Conservation (phyloP, 2,113 vertebrate species). For the Ondatra zibethicus region DNA sequence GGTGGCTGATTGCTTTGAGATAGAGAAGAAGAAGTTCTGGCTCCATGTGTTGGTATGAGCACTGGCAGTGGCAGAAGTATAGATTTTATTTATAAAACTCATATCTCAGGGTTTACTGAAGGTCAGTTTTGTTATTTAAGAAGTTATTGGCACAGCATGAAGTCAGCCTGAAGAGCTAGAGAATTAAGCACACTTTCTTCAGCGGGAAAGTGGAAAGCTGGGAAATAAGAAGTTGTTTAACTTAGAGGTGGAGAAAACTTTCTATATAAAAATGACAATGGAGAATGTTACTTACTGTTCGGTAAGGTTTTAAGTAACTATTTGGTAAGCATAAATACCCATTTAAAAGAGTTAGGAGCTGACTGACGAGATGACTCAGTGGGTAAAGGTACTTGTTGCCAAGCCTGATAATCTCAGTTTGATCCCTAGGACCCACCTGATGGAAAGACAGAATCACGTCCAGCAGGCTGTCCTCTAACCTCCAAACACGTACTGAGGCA, state of each 20-base stretch:
- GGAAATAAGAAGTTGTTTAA: constrained; percentile 24
- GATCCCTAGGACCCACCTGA: too few species aligned
- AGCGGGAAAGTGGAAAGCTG: background rate
- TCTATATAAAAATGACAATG: background rate
- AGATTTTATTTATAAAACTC: constrained; percentile 42
- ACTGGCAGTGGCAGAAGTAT: background rate
- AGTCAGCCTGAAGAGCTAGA: constrained; percentile 33
- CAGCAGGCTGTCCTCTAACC: background rate
- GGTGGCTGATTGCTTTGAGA: background rate
- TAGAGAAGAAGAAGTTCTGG: background rate
- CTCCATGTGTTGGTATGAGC: background rate
- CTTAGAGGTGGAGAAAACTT: background rate
- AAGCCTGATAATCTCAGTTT: background rate
- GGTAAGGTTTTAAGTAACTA: background rate
- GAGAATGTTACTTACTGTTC: background rate
- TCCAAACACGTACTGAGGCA: background rate
- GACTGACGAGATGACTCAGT: background rate
- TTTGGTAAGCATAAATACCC: background rate
- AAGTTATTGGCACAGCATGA: constrained; percentile 26
- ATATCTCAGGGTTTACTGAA: constrained; percentile 24
- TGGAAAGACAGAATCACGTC: background rate
- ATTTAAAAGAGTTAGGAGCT: background rate
- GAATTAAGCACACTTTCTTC: constrained; percentile 36
- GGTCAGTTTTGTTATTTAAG: constrained; percentile 55
- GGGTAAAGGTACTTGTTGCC: background rate